Conservation (phyloP, 2,888 invertebrate species). For the Rotaria socialis region DNA sequence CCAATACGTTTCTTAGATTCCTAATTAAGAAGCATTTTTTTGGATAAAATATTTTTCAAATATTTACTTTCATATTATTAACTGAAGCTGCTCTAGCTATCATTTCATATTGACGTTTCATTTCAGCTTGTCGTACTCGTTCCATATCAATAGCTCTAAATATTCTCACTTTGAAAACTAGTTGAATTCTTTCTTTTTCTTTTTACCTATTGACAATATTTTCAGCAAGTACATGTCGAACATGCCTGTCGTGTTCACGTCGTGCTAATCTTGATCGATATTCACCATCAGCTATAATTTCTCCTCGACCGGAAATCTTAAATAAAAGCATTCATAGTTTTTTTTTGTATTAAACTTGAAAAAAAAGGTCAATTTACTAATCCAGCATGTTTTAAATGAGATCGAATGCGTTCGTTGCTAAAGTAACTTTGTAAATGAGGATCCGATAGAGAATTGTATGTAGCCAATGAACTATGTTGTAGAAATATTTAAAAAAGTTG, state of each 20-base stretch:
- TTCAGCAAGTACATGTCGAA: conserved; percentile 58
- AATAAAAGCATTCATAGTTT: not conserved
- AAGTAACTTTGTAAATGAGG: conserved; percentile 56
- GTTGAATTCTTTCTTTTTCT: not conserved
- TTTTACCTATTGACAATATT: conserved; percentile 54
- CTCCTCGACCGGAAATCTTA: conserved; percentile 54
- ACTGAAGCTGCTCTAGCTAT: conserved; percentile 58
- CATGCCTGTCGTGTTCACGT: conserved; percentile 57
- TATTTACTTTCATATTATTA: conserved; percentile 54
- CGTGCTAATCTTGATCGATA: conserved; percentile 56
- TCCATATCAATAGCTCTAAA: conserved; percentile 56
- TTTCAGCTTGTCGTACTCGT: conserved; percentile 54
- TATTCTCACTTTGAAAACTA: not conserved
- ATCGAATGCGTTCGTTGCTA: conserved; percentile 53
- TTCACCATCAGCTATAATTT: conserved; percentile 55
- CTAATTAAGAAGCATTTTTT: not conserved
- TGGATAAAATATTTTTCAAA: too few relatives aligned
- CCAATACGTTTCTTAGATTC: not conserved
- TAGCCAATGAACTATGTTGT: conserved; percentile 54
- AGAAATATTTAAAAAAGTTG: not conserved
- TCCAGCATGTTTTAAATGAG: conserved; percentile 55
- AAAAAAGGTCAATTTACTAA: conserved; percentile 51
- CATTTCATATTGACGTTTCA: conserved; percentile 56
- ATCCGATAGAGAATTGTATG: conserved; percentile 58
- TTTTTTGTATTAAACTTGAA: not conserved